These are phyloP conservation scores for Anodontia alba DNA, from an alignment of 2,888 invertebrate genomes.

Conservation along the genomic window DNA sequence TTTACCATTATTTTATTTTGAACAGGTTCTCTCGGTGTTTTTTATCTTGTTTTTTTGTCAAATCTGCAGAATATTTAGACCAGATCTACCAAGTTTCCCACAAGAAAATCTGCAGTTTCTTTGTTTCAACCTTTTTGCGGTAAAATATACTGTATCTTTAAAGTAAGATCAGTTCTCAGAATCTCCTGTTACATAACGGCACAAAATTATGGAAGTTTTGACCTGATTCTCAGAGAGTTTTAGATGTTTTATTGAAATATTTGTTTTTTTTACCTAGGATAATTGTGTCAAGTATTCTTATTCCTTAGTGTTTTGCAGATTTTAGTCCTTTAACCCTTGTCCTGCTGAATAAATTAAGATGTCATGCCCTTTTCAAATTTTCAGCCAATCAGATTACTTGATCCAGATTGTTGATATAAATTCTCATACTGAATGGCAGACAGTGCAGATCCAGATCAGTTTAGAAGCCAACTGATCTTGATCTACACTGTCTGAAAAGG, in stretches of 20 bases:
- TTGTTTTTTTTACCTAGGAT: background rate
- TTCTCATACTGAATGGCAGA: no score
- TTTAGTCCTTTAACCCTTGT: background rate
- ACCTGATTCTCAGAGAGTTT: constrained; percentile 1
- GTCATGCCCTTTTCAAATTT: no score
- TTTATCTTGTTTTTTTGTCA: no score
- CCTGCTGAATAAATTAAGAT: background rate
- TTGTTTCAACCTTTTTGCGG: background rate
- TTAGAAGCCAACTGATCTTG: no score
- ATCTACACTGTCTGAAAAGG: no score
- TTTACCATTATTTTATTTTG: no score
- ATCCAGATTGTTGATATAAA: no score
- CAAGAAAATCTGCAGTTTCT: background rate
- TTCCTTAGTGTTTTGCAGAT: no score
- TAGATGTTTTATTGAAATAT: background rate
- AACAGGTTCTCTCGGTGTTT: no score
- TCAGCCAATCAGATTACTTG: no score
- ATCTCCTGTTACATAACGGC: background rate
- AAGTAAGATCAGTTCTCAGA: constrained; percentile 5
- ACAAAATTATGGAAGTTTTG: background rate
- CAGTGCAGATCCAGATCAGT: no score
- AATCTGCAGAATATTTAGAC: no score
- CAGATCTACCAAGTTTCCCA: background rate
- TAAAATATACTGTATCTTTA: constrained; percentile 4
- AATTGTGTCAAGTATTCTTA: background rate